Base-by-base conservation (phyloP, 2,113 vertebrate species). In the Actenoides lindsayi region DNA sequence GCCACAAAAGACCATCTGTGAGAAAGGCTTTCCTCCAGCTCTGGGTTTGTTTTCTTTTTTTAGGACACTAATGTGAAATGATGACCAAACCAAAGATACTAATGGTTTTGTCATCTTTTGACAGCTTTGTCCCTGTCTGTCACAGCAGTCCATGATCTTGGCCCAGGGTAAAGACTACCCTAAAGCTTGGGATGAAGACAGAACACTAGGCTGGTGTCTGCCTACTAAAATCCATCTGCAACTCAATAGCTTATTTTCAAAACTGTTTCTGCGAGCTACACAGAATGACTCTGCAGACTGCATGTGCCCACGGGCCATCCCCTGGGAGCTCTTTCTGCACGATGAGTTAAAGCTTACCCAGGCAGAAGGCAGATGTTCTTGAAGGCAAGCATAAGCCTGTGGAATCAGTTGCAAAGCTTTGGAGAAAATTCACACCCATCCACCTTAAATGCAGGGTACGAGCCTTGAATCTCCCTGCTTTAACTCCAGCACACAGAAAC, bases 361-460 rank as follows among this genome's bases (percentile, higher is more conserved):
- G 59, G 82, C 87, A 91, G 59, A 70, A 96, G 87, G 53, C 83
- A 95, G 73, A 91, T 73, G 83, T 31, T 87, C 91, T 87, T 31
- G 77, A 76, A 83, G 81, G 73, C 89, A 71, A 92, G 56, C 83
- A 71, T 4, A 75, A 82, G 89, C 87, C 69, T 90, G 62, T 17
- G 59, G 93, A 83, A 89, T 42, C 41, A 69, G 10, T 57, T 37
- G 70, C 84, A 85, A 89, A 91, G 67, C 70, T 91, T 4, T 6
- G 37, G 87, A 84, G 67, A 44, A 94, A 90, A 83, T 65, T 77
- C 95, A 76, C 82, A 76, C 70, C 71, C 87, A 37, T 14, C 35
- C 33, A 46, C 28, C 30, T 30, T 63, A 73, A 83, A 27, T 2
- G 15, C 59, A 39, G 54, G 24, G 64, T 39, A n/a, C 25, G 27